These are phyloP conservation scores for Microctonus aethiopoides DNA, from an alignment of 2,888 invertebrate genomes.

Conservation along the genomic window DNA sequence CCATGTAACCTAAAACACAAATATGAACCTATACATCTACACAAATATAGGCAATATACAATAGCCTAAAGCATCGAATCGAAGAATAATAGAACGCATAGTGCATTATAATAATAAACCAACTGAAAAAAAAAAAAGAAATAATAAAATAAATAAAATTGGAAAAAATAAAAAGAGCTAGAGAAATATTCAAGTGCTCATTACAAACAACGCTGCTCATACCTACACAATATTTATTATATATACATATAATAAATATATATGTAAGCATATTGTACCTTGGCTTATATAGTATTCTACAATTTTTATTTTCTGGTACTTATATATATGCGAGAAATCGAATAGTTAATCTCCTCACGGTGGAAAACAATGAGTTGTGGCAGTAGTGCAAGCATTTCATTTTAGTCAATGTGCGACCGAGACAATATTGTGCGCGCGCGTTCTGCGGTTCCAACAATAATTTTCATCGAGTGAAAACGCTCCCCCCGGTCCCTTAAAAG, in stretches of 20 bases:
- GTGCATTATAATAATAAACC: conserved; percentile 3
- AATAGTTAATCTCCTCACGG: conserved; percentile 34
- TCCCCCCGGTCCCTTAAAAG: conserved; percentile 22
- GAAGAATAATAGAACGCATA: conserved; percentile 19
- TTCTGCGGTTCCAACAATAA: conserved; percentile 30
- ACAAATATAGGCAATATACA: neutral
- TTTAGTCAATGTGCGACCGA: conserved; percentile 9
- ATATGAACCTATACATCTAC: neutral
- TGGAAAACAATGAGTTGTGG: conserved; percentile 31
- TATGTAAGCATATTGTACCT: neutral
- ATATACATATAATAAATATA: too few species aligned
- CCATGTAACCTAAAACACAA: neutral
- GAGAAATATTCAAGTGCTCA: neutral
- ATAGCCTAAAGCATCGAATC: conserved; percentile 20
- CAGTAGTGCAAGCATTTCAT: conserved; percentile 25
- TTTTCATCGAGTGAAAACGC: conserved; percentile 42
- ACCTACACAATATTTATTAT: neutral
- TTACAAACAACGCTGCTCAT: neutral
- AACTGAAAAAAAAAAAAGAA: neutral
- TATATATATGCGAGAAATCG: conserved; percentile 25
- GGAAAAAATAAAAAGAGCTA: neutral
- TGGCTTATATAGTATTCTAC: too few species aligned
- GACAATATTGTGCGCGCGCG: neutral
- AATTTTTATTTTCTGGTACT: conserved; percentile 9
- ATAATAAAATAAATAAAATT: too few species aligned